Percentiles rank a stretch among this genome's conserved stretches.
These are phyloP conservation scores for Anthoscopus minutus DNA, from an alignment of 2,113 vertebrate species.

Conservation along the genomic window DNA sequence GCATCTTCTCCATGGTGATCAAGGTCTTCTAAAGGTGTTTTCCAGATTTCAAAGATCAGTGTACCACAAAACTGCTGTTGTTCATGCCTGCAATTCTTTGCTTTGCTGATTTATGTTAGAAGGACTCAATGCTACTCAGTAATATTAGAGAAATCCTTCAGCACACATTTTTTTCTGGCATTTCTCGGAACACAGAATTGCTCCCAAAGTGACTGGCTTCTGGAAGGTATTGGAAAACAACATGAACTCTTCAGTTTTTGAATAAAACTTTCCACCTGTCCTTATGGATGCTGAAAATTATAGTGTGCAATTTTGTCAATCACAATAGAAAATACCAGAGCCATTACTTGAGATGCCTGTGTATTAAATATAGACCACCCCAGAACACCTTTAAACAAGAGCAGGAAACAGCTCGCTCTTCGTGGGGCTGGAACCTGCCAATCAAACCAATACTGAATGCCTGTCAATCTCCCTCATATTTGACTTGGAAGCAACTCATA, in stretches of 20 bases:
- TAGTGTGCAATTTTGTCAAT: conserved; percentile 36
- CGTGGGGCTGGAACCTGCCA: conserved; percentile 26
- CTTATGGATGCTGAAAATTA: conserved; percentile 31
- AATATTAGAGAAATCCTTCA: conserved; percentile 21
- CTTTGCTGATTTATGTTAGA: background rate
- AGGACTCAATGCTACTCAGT: background rate
- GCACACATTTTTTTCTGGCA: conserved; percentile 16
- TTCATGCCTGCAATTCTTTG: background rate
- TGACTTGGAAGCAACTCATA: conserved; percentile 55
- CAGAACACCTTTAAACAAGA: background rate
- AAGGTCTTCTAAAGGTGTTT: background rate
- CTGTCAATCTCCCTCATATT: conserved; percentile 37
- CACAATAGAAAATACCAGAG: background rate
- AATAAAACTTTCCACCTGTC: conserved; percentile 59
- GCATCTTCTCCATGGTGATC: background rate
- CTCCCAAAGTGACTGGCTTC: conserved; percentile 37
- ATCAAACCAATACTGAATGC: conserved; percentile 28
- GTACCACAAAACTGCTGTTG: background rate
- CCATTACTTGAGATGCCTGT: conserved; percentile 5
- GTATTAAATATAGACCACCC: conserved; percentile 47
- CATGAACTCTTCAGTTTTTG: background rate
- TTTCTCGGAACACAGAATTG: conserved; percentile 7
- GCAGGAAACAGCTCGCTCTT: background rate
- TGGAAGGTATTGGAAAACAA: conserved; percentile 52
- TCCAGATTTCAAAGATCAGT: background rate